Base-by-base conservation (phyloP, 2,113 vertebrate genomes). In the Centropristis striata region DNA sequence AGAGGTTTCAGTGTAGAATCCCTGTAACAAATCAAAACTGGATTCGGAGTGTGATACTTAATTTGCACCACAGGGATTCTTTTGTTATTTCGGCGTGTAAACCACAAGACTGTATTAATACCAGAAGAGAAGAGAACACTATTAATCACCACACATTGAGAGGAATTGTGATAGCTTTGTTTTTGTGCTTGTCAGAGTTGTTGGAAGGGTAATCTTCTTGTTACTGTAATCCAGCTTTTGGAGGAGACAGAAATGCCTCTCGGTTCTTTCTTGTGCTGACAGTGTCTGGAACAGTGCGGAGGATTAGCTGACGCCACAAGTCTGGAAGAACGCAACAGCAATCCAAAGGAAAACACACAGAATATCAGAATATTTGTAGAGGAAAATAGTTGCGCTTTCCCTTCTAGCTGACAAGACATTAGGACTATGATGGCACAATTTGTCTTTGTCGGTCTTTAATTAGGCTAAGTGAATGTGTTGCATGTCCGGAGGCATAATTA, bases 171-270 rank as follows among this genome's bases (percentile, higher is more conserved):
- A 82, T 85, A 46, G 74, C 72, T 87, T 86, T 86, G 81, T 65
- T 75, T 77, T 64, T 65, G 36, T 72, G 73, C 75, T 73, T 79
- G 82, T 88, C 78, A 18, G 51, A 69, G 61, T 81, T 83, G 83
- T 73, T 81, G 42, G 70, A 75, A 53, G 75, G 39, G 60, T 90
- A 88, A 91, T 88, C 89, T 87, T 85, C 80, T 85, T 84, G 68
- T 75, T 83, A 75, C 75, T 85, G 84, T 93, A 93, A 93, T 92
- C 87, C 91, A 90, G 74, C 64, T 80, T 88, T 90, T 85, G 75
- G 73, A 86, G 80, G 75, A 59, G 71, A 87, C 85, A 75, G 75
- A 85, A 90, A 75, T 68, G 80, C 71, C 75, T 84, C 39, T 75
- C 20, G 66, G 51, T 83, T 91, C 15, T 50, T 81, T 86, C 80